Percentiles rank a stretch among this genome's conserved stretches.
phyloP scores from a whole-genome alignment of 2,888 invertebrate species.

The Hyposoter didymator region DNA sequence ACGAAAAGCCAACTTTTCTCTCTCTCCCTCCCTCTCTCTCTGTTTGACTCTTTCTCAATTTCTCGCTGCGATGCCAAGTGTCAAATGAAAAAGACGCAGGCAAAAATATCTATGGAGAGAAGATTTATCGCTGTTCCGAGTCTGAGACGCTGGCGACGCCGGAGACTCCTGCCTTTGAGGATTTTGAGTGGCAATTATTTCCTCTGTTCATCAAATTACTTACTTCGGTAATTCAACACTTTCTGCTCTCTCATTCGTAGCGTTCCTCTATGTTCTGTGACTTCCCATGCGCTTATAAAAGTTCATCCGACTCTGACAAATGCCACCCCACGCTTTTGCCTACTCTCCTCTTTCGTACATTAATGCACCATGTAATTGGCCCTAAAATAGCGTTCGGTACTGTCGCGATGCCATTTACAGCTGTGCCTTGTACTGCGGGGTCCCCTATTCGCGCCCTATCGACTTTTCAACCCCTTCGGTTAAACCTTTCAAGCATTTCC shows the following conservation, averaged over 20 bases:
- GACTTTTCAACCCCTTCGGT: constrained; percentile 25
- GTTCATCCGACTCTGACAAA: constrained; percentile 2
- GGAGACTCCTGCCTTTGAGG: constrained; percentile 74
- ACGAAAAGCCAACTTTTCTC: constrained; percentile 27
- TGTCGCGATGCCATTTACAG: constrained; percentile 48
- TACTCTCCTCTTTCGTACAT: constrained; percentile 41
- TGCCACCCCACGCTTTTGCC: constrained; percentile 40
- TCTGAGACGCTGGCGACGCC: constrained; percentile 54
- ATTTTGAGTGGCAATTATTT: constrained; percentile 80
- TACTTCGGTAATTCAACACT: constrained; percentile 77
- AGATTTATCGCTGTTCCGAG: constrained; percentile 40
- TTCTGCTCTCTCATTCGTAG: constrained; percentile 14
- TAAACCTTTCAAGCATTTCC: constrained; percentile 11
- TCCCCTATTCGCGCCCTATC: constrained; percentile 36
- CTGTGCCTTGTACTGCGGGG: constrained; percentile 37
- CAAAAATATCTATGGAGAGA: background rate
- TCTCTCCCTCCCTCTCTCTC: background rate
- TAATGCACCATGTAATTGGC: constrained; percentile 63
- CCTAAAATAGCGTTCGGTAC: constrained; percentile 50
- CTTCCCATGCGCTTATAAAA: constrained; percentile 37
- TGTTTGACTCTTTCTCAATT: background rate
- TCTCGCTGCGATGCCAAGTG: constrained; percentile 67
- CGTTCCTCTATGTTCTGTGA: constrained; percentile 7
- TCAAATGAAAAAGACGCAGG: constrained; percentile 71
- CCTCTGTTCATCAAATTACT: constrained; percentile 77